A percentile compares a stretch with the other conserved stretches of the same genome.
These are phyloP conservation scores for Portevinia maculata DNA, from an alignment of 2,888 invertebrate genomes.

Conservation along the genomic window DNA sequence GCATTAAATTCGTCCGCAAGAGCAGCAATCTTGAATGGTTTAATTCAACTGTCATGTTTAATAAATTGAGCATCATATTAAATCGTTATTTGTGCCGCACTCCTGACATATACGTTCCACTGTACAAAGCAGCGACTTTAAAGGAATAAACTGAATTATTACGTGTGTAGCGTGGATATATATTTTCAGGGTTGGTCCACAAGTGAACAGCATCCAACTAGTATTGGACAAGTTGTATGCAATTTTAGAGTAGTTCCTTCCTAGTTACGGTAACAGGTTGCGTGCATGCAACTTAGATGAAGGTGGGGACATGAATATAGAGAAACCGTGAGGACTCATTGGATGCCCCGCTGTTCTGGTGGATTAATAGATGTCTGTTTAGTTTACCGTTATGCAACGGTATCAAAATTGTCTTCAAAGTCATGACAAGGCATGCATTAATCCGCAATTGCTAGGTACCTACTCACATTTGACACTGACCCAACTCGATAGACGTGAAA, in stretches of 20 bases:
- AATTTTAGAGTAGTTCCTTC: neutral
- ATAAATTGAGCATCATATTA: too few species aligned
- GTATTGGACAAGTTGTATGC: conserved; percentile 6
- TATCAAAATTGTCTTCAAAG: neutral
- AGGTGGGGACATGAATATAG: neutral
- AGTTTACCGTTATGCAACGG: neutral
- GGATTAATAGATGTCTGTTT: neutral
- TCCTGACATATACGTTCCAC: too few species aligned
- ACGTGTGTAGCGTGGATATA: neutral
- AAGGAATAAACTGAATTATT: too few species aligned
- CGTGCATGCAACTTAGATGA: neutral
- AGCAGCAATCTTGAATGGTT: too few species aligned
- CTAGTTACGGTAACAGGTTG: neutral
- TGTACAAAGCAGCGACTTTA: too few species aligned
- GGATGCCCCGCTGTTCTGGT: neutral
- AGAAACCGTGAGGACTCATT: neutral
- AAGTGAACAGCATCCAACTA: neutral
- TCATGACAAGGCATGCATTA: neutral
- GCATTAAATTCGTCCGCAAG: too few species aligned
- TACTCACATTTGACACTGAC: neutral
- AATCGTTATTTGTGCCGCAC: too few species aligned
- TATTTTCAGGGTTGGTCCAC: neutral
- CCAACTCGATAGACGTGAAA: neutral
- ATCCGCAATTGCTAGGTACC: neutral
- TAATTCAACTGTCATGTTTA: too few species aligned